Percentiles rank a stretch among this genome's conserved stretches.
phyloP scores from a whole-genome alignment of 2,113 vertebrate genomes.

The Lontra canadensis region DNA sequence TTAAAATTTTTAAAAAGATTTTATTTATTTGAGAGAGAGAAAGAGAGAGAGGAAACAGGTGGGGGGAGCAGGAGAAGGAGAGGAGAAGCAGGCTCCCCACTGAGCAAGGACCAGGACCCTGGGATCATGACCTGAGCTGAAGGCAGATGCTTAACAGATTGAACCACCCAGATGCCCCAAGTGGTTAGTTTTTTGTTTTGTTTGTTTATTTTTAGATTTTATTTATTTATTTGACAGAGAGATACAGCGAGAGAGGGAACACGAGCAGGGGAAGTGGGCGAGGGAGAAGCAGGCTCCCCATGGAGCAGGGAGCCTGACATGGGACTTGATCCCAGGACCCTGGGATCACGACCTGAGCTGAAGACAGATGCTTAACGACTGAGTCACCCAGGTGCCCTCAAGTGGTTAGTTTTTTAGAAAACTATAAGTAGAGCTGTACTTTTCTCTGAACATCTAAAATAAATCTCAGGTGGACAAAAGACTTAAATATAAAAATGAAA shows the following conservation, averaged over 20 bases:
- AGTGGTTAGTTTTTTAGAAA: not conserved
- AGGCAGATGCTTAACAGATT: not conserved
- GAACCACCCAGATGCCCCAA: not conserved
- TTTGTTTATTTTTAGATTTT: too few relatives aligned
- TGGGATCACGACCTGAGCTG: too few relatives aligned
- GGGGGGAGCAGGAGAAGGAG: not conserved
- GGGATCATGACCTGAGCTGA: not conserved
- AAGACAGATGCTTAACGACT: too few relatives aligned
- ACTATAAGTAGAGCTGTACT: not conserved
- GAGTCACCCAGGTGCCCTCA: not conserved
- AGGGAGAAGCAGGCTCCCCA: too few relatives aligned
- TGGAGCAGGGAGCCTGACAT: too few relatives aligned
- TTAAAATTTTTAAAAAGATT: not conserved
- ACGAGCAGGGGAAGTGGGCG: too few relatives aligned
- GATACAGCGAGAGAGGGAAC: too few relatives aligned
- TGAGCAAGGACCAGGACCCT: not conserved
- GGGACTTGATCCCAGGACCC: too few relatives aligned
- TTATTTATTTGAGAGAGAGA: not conserved
- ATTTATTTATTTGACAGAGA: too few relatives aligned
- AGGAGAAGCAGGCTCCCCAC: not conserved
- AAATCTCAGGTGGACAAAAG: not conserved
- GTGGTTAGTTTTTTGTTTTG: not conserved
- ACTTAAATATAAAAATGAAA: conserved; percentile 1
- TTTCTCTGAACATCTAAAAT: conserved; percentile 11
- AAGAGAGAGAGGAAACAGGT: too few relatives aligned